Conservation (phyloP, 2,888 invertebrate genomes). For the Aspidiotus rigidus region DNA sequence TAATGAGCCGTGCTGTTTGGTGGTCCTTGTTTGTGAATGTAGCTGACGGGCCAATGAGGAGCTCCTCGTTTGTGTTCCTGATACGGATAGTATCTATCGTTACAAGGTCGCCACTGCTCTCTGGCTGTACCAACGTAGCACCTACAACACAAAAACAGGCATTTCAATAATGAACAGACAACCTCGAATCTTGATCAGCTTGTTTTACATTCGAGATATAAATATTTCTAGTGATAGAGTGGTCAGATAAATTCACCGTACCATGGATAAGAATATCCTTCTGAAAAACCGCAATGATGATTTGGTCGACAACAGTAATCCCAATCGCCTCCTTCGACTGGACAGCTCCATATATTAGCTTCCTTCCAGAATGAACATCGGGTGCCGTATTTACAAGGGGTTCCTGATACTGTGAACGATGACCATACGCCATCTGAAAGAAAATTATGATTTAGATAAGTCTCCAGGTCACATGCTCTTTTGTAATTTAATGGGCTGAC, state of each 20-base stretch:
- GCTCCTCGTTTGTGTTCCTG: constrained; percentile 42
- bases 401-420: constrained; percentile 71
- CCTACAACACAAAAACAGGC: constrained; percentile 50
- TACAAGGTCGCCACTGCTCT: constrained; percentile 81
- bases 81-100: constrained; percentile 59
- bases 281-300: constrained; percentile 74
- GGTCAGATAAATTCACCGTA: constrained; percentile 41
- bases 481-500: background rate
- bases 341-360: constrained; percentile 76
- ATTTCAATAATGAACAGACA: background rate
- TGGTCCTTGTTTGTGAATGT: constrained; percentile 68
- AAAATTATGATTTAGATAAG: background rate
- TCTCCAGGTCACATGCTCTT: too few species aligned
- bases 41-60: constrained; percentile 65
- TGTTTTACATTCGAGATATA: background rate
- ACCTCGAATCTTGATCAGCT: background rate
- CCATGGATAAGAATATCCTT: constrained; percentile 75
- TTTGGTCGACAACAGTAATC: constrained; percentile 77
- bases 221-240: background rate
- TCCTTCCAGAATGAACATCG: constrained; percentile 62
- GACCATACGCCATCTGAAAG: constrained; percentile 50
- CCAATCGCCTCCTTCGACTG: constrained; percentile 68
- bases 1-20: constrained; percentile 55
- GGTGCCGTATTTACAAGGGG: constrained; percentile 62
- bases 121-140: constrained; percentile 68